Conservation (phyloP, 2,888 invertebrate species). For the Rhagium mordax region DNA sequence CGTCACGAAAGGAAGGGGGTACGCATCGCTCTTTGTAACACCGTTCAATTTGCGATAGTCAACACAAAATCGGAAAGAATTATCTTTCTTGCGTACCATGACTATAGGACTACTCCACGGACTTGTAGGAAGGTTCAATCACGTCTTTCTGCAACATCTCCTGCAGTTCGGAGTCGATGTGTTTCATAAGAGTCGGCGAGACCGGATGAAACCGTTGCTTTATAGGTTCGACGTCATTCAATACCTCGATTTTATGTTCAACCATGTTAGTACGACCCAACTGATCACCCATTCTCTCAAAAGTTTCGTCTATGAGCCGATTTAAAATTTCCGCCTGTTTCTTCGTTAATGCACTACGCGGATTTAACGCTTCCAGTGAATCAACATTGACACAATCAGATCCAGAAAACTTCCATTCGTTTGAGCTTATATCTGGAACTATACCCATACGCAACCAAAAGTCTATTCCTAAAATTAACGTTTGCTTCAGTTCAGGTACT, state of each 20-base stretch:
- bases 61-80: slow-evolving; percentile 9
- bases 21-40: slow-evolving; percentile 42
- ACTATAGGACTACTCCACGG: slow-evolving; percentile 57
- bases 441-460: slow-evolving; percentile 42
- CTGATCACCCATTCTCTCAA: slow-evolving; percentile 21
- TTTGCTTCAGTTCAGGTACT: slow-evolving; percentile 34
- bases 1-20: slow-evolving; percentile 45
- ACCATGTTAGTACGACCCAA: slow-evolving; percentile 20
- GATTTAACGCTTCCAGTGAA: slow-evolving; percentile 1
- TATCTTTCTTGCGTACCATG: slow-evolving; percentile 29
- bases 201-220: slow-evolving; percentile 42
- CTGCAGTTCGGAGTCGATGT: slow-evolving; percentile 43
- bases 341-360: not conserved
- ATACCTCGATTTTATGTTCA: slow-evolving; percentile 25
- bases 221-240: slow-evolving; percentile 6
- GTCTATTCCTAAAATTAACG: slow-evolving; percentile 39
- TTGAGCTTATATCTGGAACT: slow-evolving; percentile 34
- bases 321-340: not conserved
- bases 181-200: slow-evolving; percentile 37
- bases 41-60: slow-evolving; percentile 23
- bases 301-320: slow-evolving; percentile 23
- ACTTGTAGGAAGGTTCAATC: slow-evolving; percentile 51
- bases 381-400: not conserved
- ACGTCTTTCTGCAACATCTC: slow-evolving; percentile 53
- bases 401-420: slow-evolving; percentile 38